Evolutionary conservation across 1,140 invertebrate species (phyloP).

Genomic region (Metaphire vulgaris): DNA sequence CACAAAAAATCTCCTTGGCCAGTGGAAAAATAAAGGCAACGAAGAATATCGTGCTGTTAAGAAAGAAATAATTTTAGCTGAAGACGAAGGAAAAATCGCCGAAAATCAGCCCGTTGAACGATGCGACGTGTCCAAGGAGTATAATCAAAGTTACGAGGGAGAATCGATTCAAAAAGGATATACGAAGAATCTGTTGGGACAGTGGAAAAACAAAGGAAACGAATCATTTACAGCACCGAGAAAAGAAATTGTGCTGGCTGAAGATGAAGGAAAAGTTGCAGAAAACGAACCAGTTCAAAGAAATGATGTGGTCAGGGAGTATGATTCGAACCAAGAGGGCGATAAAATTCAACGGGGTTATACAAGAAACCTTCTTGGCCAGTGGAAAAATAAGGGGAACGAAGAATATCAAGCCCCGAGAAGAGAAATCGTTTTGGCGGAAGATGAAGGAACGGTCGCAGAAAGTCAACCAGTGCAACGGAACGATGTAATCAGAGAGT

Average conservation of each 20-base stretch:
- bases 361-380: neutral
- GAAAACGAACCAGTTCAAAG: slow-evolving; percentile 19
- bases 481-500: slow-evolving; percentile 14
- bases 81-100: slow-evolving; percentile 14
- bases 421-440: neutral
- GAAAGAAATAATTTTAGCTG: slow-evolving; percentile 12
- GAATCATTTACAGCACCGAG: neutral
- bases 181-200: slow-evolving; percentile 14
- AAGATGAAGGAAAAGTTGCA: slow-evolving; percentile 15
- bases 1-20: slow-evolving; percentile 13
- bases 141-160: slow-evolving; percentile 9
- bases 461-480: slow-evolving; percentile 13
- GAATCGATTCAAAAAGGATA: slow-evolving; percentile 11
- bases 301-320: slow-evolving; percentile 17
- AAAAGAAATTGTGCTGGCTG: slow-evolving; percentile 10
- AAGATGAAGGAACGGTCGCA: slow-evolving; percentile 4
- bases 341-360: neutral
- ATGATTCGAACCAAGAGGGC: neutral
- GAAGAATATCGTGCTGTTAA: neutral
- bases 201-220: slow-evolving; percentile 24
- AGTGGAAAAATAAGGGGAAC: neutral
- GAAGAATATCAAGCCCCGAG: neutral
- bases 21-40: slow-evolving; percentile 25
- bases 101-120: slow-evolving; percentile 14
- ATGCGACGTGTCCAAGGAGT: slow-evolving; percentile 6